phyloP scores from a whole-genome alignment of 2,888 invertebrate species.

The Dastarcus helophoroides region DNA sequence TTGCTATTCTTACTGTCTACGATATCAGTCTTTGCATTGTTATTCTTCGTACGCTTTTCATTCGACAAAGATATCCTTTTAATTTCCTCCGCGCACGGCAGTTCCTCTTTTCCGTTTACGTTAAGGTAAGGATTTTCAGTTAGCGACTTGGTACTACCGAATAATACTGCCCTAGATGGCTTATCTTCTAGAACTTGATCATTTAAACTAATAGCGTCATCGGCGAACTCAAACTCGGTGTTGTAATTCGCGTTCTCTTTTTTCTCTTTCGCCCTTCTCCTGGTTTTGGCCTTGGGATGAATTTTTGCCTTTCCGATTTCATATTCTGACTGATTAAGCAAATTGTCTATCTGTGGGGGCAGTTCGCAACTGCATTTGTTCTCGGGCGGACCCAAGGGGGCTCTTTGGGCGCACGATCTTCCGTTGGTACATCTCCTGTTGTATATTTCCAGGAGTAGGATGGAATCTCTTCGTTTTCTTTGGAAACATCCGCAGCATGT shows the following conservation, averaged over 20 bases:
- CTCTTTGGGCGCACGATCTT: conserved; percentile 30
- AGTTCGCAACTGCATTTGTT: conserved; percentile 26
- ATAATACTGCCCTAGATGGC: conserved; percentile 25
- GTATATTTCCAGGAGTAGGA: conserved; percentile 47
- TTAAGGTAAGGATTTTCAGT: conserved; percentile 44
- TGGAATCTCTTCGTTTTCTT: conserved; percentile 33
- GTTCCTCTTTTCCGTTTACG: conserved; percentile 60
- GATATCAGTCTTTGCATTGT: conserved; percentile 17
- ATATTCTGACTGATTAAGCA: conserved; percentile 38
- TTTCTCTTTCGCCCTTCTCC: conserved; percentile 22
- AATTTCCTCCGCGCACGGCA: conserved; percentile 44
- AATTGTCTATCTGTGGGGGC: conserved; percentile 22
- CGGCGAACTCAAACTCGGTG: conserved; percentile 35
- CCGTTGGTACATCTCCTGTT: conserved; percentile 35
- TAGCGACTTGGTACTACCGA: conserved; percentile 25
- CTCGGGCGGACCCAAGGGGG: conserved; percentile 33
- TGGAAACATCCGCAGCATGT: conserved; percentile 37
- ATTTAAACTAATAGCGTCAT: conserved; percentile 36
- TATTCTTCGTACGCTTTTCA: conserved; percentile 16
- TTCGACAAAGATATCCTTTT: conserved; percentile 24
- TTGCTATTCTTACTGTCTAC: conserved; percentile 16
- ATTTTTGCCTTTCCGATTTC: conserved; percentile 37
- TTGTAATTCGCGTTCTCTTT: conserved; percentile 23
- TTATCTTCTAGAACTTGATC: conserved; percentile 20
- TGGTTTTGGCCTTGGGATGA: conserved; percentile 20